A percentile compares a stretch with the other conserved stretches of the same genome.
Evolutionary conservation across 2,888 invertebrate genomes (phyloP).

Genomic region (Lamellibrachia satsuma): DNA sequence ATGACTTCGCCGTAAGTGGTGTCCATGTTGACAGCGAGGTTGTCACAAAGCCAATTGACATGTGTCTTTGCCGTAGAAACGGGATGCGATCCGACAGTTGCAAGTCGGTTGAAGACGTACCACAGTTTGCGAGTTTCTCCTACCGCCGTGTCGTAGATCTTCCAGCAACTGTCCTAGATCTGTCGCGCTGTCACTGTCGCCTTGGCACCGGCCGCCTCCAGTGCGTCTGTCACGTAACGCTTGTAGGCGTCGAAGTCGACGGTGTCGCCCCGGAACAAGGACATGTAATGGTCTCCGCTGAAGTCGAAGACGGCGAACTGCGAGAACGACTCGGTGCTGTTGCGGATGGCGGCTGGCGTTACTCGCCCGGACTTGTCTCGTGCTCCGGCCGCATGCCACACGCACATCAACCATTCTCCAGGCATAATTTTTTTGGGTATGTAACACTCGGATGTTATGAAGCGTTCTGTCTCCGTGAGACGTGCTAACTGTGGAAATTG

Average conservation of each 20-base stretch:
- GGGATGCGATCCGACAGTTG: slow-evolving; percentile 37
- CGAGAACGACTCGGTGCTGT: background rate
- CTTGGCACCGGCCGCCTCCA: too few species aligned
- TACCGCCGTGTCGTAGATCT: slow-evolving; percentile 25
- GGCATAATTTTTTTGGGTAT: slow-evolving; percentile 29
- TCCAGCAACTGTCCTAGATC: slow-evolving; percentile 25
- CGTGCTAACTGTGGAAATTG: too few species aligned
- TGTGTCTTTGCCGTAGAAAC: slow-evolving; percentile 33
- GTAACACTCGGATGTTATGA: background rate
- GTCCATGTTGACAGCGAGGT: slow-evolving; percentile 30
- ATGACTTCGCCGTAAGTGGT: slow-evolving; percentile 18
- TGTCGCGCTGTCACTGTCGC: background rate
- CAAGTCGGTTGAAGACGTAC: slow-evolving; percentile 39
- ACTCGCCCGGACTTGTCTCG: slow-evolving; percentile 21
- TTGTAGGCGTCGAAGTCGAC: background rate
- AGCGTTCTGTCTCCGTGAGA: too few species aligned
- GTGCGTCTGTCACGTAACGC: background rate
- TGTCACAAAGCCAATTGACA: slow-evolving; percentile 37
- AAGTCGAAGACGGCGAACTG: slow-evolving; percentile 12
- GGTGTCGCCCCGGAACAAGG: background rate
- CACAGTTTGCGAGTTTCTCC: slow-evolving; percentile 30
- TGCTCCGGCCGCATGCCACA: slow-evolving; percentile 39
- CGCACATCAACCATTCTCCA: slow-evolving; percentile 36
- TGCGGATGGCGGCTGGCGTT: background rate
- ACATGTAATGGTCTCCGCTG: background rate